Evolutionary conservation across 2,797 vertebrate genomes (phyloP).

Genomic region (Rhodeus uyekii): DNA sequence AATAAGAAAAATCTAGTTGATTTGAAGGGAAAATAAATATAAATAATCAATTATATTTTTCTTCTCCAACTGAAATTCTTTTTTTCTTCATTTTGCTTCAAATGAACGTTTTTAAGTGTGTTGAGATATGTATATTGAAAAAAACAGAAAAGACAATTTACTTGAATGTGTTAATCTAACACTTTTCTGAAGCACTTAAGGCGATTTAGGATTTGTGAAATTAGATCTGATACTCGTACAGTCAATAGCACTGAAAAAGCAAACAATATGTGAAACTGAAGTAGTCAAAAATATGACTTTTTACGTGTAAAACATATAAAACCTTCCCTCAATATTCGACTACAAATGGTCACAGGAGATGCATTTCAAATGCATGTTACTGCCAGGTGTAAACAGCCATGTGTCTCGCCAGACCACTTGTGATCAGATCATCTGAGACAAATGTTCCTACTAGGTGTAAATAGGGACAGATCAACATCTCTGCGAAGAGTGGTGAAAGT

Average conservation of each 20-base stretch:
- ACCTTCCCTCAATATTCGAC: neutral
- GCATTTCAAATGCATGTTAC: neutral
- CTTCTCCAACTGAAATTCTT: neutral
- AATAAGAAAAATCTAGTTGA: too few relatives aligned
- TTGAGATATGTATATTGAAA: too few relatives aligned
- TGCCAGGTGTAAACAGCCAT: conserved; percentile 10
- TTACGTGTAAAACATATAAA: too few relatives aligned
- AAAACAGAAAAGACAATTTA: neutral
- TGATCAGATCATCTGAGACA: conserved; percentile 10
- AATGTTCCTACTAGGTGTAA: conserved; percentile 10
- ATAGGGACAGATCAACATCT: neutral
- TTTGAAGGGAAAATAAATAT: too few relatives aligned
- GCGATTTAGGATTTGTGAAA: neutral
- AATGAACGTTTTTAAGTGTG: too few relatives aligned
- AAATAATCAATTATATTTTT: neutral
- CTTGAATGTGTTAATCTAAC: neutral
- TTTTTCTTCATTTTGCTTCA: neutral
- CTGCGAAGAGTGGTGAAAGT: conserved; percentile 39
- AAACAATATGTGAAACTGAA: neutral
- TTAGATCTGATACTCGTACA: neutral
- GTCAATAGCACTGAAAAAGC: neutral
- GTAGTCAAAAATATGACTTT: neutral
- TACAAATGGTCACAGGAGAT: neutral
- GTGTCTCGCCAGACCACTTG: conserved; percentile 4
- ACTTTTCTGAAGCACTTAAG: neutral